phyloP scores from a whole-genome alignment of 2,888 invertebrate genomes.

The Trissoscelio sp. region DNA sequence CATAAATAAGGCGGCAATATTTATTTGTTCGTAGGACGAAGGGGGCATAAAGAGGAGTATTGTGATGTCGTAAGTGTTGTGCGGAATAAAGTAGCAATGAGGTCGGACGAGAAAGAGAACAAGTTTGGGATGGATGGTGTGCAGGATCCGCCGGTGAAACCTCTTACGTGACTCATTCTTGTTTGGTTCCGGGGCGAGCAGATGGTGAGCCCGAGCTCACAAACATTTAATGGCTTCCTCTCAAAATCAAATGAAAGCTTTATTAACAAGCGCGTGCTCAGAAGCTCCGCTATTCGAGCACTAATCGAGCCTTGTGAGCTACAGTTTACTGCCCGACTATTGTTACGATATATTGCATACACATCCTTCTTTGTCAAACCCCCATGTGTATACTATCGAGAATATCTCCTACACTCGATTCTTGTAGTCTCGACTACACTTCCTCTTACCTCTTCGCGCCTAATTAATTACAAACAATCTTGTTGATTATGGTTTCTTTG shows the following conservation, averaged over 20 bases:
- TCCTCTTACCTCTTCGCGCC: constrained; percentile 52
- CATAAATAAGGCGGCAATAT: constrained; percentile 24
- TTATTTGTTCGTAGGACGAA: constrained; percentile 27
- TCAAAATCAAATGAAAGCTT: constrained; percentile 73
- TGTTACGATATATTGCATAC: constrained; percentile 63
- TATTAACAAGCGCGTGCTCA: constrained; percentile 70
- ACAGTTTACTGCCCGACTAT: constrained; percentile 66
- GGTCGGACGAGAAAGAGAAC: constrained; percentile 58
- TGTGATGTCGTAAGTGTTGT: constrained; percentile 51
- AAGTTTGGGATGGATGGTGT: constrained; percentile 57
- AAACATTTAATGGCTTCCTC: constrained; percentile 73
- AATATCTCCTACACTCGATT: constrained; percentile 56
- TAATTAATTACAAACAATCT: constrained; percentile 55
- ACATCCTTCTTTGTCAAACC: constrained; percentile 53
- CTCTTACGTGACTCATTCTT: constrained; percentile 74
- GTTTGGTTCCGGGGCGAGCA: constrained; percentile 78
- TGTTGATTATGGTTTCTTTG: constrained; percentile 9
- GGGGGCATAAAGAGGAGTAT: constrained; percentile 19
- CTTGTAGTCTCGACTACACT: constrained; percentile 38
- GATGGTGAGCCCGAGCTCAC: constrained; percentile 74
- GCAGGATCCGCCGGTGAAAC: constrained; percentile 69
- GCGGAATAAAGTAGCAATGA: constrained; percentile 55
- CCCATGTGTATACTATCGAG: constrained; percentile 26
- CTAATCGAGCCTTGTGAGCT: constrained; percentile 67
- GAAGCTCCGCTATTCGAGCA: constrained; percentile 65